Base-by-base conservation (phyloP, 1,140 invertebrate genomes). In the Lethrus apterus region DNA sequence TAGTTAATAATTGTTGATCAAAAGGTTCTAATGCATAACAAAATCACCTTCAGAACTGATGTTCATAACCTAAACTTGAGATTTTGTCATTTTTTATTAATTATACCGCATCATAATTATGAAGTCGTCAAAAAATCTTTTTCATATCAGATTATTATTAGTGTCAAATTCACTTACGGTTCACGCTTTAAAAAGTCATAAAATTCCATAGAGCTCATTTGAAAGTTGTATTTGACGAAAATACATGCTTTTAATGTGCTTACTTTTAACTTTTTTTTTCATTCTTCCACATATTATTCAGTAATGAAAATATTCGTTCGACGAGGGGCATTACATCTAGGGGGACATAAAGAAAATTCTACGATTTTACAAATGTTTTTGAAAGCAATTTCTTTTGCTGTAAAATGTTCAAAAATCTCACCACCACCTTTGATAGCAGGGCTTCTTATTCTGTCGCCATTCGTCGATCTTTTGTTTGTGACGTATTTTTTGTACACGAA, bases 371-470 rank as follows among this genome's bases (percentile, higher is more conserved):
- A 14, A 36, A 36, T 36, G 5, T 36, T 36, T 36, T 36, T 26
- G n/a, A 26, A 26, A 26, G 23, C 23, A 26, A 26, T 26, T 26
- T 26, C 23, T 26, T 26, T 15, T 4, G 18, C 34, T 36, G 11
- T 36, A 17, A 36, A 36, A 36, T 36, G 13, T 36, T 36, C 18
- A 19, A 36, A 36, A 17, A 36, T 36, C 18, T 36, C 34, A 36
- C 14, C 18, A n/a, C 34, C 34, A 36, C 11, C 34, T 36, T 36
- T 19, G 14, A 36, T 19, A 11, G 18, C 18, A 36, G 11, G 11
- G 18, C 34, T 17, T 36, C 3, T 26, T 17, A 17, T 36, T 36
- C 14, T 14, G 11, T 36, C 11, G 13, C 34, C 11, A 15, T 36
- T 14, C 11, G 34, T 17, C 11, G 34, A 17, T 36, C 18, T 36